phyloP scores from a whole-genome alignment of 2,797 vertebrate genomes.

The Sebastolobus alascanus region DNA sequence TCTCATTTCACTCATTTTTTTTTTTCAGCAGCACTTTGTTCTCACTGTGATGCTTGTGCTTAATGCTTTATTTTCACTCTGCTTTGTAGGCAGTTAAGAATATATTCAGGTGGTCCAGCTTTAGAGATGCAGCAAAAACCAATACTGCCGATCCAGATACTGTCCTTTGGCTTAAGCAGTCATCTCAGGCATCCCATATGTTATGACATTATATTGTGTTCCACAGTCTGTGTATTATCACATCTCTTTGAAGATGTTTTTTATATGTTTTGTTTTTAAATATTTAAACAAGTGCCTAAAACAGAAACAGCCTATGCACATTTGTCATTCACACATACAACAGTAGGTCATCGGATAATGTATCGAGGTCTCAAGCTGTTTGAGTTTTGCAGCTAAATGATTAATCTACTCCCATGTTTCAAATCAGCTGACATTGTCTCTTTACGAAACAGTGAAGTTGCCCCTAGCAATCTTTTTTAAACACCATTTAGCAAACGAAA shows the following conservation, averaged over 20 bases:
- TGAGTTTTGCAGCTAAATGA: conserved; percentile 21
- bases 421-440: conserved; percentile 42
- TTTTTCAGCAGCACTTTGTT: conserved; percentile 34
- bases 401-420: conserved; percentile 20
- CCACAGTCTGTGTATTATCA: background rate
- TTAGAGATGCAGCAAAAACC: conserved; percentile 22
- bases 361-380: conserved; percentile 3
- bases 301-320: conserved; percentile 9
- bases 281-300: background rate
- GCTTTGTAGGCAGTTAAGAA: conserved; percentile 19
- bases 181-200: conserved; percentile 15
- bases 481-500: conserved; percentile 19
- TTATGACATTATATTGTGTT: conserved; percentile 5
- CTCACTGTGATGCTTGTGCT: conserved; percentile 51
- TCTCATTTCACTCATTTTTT: conserved; percentile 32
- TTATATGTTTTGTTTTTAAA: conserved; percentile 10
- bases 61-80: conserved; percentile 30
- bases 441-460: conserved; percentile 75
- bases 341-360: conserved; percentile 3
- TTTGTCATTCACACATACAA: conserved; percentile 18
- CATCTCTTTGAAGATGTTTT: conserved; percentile 10
- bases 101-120: background rate
- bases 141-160: conserved; percentile 14
- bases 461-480: conserved; percentile 50
- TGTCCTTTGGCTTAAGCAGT: conserved; percentile 28